These are phyloP conservation scores for Homarus gammarus DNA, from an alignment of 2,888 invertebrate species.

Conservation along the genomic window DNA sequence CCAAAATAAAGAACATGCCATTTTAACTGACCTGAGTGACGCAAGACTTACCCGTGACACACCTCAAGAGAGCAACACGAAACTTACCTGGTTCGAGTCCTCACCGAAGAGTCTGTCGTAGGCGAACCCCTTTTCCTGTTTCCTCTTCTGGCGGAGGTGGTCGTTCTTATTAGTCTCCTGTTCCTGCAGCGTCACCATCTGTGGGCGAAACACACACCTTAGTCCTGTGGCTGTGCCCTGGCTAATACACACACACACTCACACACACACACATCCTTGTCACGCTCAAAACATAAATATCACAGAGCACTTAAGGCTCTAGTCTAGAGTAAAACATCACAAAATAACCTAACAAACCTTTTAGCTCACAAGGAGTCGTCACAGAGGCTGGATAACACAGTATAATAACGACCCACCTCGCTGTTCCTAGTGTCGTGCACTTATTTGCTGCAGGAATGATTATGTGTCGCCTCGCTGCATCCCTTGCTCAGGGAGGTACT, in stretches of 20 bases:
- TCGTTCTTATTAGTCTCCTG: constrained; percentile 82
- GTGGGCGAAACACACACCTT: constrained; percentile 77
- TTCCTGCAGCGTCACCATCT: constrained; percentile 86
- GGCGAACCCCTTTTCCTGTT: constrained; percentile 88
- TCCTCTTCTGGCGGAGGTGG: constrained; percentile 86
- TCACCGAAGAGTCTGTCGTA: constrained; percentile 95
- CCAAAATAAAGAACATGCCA: too few relatives aligned
- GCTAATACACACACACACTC: too few relatives aligned
- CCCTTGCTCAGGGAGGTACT: too few relatives aligned
- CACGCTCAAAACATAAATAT: not conserved
- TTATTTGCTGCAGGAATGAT: too few relatives aligned
- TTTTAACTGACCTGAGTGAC: too few relatives aligned
- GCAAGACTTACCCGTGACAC: not conserved
- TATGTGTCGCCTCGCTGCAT: too few relatives aligned
- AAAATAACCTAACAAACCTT: too few relatives aligned
- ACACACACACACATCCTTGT: too few relatives aligned
- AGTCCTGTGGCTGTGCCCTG: not conserved
- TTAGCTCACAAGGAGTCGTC: too few relatives aligned
- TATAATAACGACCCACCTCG: not conserved
- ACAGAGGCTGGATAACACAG: too few relatives aligned
- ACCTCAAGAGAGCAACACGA: too few relatives aligned
- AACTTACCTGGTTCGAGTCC: constrained; percentile 88
- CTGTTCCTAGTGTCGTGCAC: not conserved
- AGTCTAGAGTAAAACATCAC: too few relatives aligned
- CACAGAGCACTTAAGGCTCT: not conserved